A percentile compares a stretch with the other conserved stretches of the same genome.
phyloP scores from a whole-genome alignment of 2,888 invertebrate genomes.

The Nephrotoma guestfalica region DNA sequence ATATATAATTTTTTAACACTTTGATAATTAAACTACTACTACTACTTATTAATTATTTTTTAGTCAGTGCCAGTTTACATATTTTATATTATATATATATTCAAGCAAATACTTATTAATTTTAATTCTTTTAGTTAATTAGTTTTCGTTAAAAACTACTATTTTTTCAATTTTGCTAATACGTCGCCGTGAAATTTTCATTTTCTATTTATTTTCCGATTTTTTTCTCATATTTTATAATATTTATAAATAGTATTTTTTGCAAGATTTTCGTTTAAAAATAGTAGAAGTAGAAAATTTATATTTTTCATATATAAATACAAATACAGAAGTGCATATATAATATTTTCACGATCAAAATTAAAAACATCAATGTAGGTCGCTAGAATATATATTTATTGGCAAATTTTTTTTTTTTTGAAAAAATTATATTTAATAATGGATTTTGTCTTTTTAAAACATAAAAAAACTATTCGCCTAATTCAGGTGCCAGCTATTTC shows the following conservation, averaged over 20 bases:
- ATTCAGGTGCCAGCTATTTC: constrained; percentile 90
- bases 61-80: neutral
- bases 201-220: neutral
- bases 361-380: neutral
- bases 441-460: neutral
- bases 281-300: neutral
- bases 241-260: neutral
- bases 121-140: neutral
- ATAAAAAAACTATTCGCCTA: neutral
- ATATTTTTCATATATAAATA: neutral
- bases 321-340: neutral
- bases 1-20: neutral
- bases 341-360: neutral
- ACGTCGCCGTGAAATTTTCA: neutral
- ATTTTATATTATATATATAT: neutral
- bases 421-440: neutral
- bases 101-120: neutral
- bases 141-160: neutral
- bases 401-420: neutral
- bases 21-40: neutral
- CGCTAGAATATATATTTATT: neutral
- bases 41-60: neutral
- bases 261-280: neutral
- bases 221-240: neutral
- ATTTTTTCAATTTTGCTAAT: neutral